These are phyloP conservation scores for Mustela lutreola DNA, from an alignment of 2,113 vertebrate species.

Conservation along the genomic window DNA sequence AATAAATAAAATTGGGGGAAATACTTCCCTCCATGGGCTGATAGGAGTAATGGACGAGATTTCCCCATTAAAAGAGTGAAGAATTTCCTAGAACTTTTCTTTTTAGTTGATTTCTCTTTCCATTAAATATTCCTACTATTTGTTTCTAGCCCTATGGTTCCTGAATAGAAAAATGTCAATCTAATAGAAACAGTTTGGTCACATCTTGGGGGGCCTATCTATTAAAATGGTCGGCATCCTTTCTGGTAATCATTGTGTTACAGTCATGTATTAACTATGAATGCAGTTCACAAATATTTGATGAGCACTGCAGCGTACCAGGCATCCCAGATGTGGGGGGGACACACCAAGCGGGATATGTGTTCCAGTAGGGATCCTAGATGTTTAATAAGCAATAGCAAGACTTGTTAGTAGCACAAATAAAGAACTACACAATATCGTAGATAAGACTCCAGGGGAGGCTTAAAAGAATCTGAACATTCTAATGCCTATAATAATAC, in stretches of 20 bases:
- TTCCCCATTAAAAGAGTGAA: not conserved
- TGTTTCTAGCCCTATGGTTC: not conserved
- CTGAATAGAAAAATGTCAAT: not conserved
- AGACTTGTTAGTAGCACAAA: not conserved
- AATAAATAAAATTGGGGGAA: not conserved
- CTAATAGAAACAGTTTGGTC: not conserved
- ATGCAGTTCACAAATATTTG: slow-evolving; percentile 3
- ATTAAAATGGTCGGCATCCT: not conserved
- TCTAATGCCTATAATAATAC: not conserved
- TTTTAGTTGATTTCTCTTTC: not conserved
- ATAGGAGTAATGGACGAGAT: not conserved
- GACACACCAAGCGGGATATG: not conserved
- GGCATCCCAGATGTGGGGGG: not conserved
- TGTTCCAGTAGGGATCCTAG: not conserved
- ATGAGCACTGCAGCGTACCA: not conserved
- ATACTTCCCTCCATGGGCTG: not conserved
- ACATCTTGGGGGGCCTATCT: not conserved
- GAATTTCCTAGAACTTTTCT: not conserved
- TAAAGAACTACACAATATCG: not conserved
- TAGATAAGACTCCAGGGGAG: not conserved
- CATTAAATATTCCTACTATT: not conserved
- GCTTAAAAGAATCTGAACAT: not conserved
- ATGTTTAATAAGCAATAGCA: not conserved
- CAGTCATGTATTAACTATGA: not conserved
- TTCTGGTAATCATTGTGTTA: not conserved